A percentile compares a stretch with the other conserved stretches of the same genome.
These are phyloP conservation scores for Thunnus thynnus DNA, from an alignment of 2,113 vertebrate species.

Conservation along the genomic window DNA sequence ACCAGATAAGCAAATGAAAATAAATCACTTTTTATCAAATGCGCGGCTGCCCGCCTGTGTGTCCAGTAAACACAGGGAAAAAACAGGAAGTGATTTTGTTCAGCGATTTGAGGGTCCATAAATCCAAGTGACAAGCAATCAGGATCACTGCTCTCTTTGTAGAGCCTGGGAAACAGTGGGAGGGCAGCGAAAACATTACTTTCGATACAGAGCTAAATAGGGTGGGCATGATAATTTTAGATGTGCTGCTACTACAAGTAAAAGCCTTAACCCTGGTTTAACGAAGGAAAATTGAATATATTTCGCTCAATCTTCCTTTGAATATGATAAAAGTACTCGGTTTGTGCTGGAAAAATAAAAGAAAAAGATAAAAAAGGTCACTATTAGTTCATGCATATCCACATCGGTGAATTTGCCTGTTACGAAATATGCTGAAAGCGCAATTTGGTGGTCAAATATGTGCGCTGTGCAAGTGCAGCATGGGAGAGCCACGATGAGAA, in stretches of 20 bases:
- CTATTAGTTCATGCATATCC: too few relatives aligned
- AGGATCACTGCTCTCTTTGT: conserved; percentile 20
- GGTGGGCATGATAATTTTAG: neutral
- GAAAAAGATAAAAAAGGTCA: neutral
- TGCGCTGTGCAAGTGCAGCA: neutral
- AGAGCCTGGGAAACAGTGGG: conserved; percentile 49
- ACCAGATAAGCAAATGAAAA: conserved; percentile 84
- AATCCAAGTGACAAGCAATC: conserved; percentile 68
- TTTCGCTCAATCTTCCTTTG: too few relatives aligned
- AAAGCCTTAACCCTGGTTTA: neutral
- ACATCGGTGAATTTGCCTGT: too few relatives aligned
- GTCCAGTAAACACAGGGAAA: conserved; percentile 75
- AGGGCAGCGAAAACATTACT: conserved; percentile 38
- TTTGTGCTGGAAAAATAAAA: neutral
- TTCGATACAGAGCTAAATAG: conserved; percentile 53
- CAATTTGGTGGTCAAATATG: neutral
- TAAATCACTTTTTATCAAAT: conserved; percentile 76
- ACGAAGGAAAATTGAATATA: neutral
- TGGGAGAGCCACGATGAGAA: conserved; percentile 53
- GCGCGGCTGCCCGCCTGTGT: conserved; percentile 47
- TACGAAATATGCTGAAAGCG: neutral
- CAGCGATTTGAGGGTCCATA: conserved; percentile 69
- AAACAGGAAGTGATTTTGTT: conserved; percentile 82
- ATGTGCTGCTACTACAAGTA: neutral
- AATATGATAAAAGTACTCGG: neutral